These are phyloP conservation scores for Paratrypauchen microcephalus DNA, from an alignment of 2,797 vertebrate genomes.

Conservation along the genomic window DNA sequence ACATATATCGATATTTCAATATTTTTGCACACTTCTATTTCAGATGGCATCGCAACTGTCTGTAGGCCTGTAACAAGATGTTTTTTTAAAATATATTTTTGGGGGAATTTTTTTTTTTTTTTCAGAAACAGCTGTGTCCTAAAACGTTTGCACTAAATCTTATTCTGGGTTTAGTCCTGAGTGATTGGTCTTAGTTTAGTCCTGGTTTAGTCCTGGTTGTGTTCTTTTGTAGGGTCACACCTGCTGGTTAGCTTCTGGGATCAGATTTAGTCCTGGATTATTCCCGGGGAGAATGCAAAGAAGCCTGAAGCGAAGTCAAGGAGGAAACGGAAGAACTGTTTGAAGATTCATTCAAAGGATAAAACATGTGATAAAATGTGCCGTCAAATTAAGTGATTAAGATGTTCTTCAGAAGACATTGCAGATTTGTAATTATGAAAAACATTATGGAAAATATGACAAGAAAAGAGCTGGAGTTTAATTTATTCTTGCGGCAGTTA, in stretches of 20 bases:
- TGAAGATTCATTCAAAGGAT: neutral
- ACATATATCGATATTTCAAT: too few species aligned
- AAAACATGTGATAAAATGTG: neutral
- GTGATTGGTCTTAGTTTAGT: neutral
- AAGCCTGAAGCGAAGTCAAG: neutral
- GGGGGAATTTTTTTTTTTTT: too few species aligned
- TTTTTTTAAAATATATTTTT: too few species aligned
- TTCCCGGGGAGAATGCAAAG: conserved; percentile 1
- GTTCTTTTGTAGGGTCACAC: neutral
- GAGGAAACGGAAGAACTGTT: neutral
- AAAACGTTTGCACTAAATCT: neutral
- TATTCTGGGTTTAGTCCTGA: neutral
- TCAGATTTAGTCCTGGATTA: conserved; percentile 4
- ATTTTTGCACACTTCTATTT: too few species aligned
- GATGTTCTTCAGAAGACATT: too few species aligned
- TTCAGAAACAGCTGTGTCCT: neutral
- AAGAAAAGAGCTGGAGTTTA: too few species aligned
- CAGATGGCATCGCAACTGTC: too few species aligned
- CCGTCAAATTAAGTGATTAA: too few species aligned
- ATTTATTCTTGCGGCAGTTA: too few species aligned
- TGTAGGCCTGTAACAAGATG: too few species aligned
- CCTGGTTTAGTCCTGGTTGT: neutral
- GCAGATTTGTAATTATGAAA: too few species aligned
- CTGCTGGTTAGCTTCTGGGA: neutral
- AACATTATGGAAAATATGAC: too few species aligned